A percentile compares a stretch with the other conserved stretches of the same genome.
phyloP scores from a whole-genome alignment of 2,113 vertebrate species.

The Polyodon spathula region DNA sequence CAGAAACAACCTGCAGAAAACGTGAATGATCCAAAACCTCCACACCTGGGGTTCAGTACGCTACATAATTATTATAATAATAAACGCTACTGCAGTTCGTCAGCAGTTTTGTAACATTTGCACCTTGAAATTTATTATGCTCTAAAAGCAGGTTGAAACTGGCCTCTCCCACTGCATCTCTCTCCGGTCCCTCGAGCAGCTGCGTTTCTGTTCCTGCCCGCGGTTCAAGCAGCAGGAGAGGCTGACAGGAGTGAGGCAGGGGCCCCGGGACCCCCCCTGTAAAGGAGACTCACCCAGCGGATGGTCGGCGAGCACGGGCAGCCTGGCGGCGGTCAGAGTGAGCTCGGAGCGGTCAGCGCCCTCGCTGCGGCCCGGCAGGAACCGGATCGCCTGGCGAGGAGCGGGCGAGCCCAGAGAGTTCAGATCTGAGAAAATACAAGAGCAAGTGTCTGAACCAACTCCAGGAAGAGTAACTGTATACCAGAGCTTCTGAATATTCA shows the following conservation, averaged over 20 bases:
- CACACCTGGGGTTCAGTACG: slow-evolving; percentile 11
- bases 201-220: not conserved
- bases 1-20: not conserved
- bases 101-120: too few species aligned
- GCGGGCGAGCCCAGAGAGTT: slow-evolving; percentile 41
- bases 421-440: slow-evolving; percentile 40
- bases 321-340: slow-evolving; percentile 42
- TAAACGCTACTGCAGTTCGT: too few species aligned
- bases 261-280: too few species aligned
- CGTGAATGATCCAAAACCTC: not conserved
- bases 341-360: slow-evolving; percentile 29
- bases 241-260: not conserved
- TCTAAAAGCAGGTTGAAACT: too few species aligned
- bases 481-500: not conserved
- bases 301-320: slow-evolving; percentile 68
- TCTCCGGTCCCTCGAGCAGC: too few species aligned
- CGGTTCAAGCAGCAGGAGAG: not conserved
- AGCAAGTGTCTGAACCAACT: not conserved
- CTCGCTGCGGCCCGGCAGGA: slow-evolving; percentile 38
- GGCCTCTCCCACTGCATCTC: too few species aligned
- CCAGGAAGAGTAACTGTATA: too few species aligned
- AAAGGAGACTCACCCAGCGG: slow-evolving; percentile 70
- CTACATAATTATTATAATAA: too few species aligned
- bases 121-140: too few species aligned
- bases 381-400: slow-evolving; percentile 48